Base-by-base conservation (phyloP, 1,140 invertebrate genomes). In the Bombus pascuorum region DNA sequence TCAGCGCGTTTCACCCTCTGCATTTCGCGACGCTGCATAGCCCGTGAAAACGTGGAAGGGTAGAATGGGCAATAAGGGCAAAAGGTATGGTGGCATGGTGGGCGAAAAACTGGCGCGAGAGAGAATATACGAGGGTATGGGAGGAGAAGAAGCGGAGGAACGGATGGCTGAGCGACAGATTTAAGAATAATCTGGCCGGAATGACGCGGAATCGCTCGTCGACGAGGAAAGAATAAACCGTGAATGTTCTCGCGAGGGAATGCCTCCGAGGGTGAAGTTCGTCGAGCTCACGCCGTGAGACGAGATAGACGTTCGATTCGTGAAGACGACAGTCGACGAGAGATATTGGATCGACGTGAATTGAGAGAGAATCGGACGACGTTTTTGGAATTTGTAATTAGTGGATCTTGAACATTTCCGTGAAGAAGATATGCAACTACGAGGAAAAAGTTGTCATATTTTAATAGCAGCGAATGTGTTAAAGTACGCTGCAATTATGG, bases 11-110 rank as follows among this genome's bases (percentile, higher is more conserved):
- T 65, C n/a, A 37, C 71, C 34, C 68, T 57, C 42, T 39, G 25
- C 32, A 47, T 39, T 28, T 74, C 47, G 34, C 83, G 78, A 59
- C 37, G 72, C 25, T 53, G 47, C 44, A 34, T 53, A 28, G 37
- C 39, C 62, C 75, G 42, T 32, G 59, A 22, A 37, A 57, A 62
- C 12, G 73, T 44, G 37, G 34, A 81, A 57, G 70, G 71, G 83
- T 81, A n/a, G 74, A 81, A 76, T 74, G 78, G 71, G 59, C 83
- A 72, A 73, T 85, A 83, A 76, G 81, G 71, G 28, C 25, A 62
- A 25, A 59, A 28, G 59, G 12, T n/a, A n/a, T 28, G 57, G 57
- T 53, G 25, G 57, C 15, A 59, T 9, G 25, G 57, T 59, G 57
- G 57, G 18, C 47, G 18, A 59, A 59, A 59, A 62, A 62, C 59